Evolutionary conservation across 2,113 vertebrate genomes (phyloP), one percentile per base, ranked within the genome.

Genomic region (Megaceryle maxima): DNA sequence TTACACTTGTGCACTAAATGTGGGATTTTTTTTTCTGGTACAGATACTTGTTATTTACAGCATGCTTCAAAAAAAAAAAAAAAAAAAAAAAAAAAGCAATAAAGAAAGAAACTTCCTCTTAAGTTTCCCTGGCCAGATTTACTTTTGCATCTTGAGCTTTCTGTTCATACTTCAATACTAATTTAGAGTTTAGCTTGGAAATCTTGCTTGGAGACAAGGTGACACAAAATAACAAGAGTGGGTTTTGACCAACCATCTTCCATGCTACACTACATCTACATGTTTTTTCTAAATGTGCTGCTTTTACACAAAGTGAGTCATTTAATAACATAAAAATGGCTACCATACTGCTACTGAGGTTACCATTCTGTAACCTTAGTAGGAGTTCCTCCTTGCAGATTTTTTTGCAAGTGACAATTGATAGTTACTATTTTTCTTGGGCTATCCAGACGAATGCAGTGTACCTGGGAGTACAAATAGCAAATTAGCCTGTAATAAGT

Each of bases 201-300:
- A 80, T 88, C 55, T 82, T 83, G 53, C 79, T 88, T 78, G 69
- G 60, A 83, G 57, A 53, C 59, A 86, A 93, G 85, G 68, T 88
- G 90, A 90, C 83, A 92, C 9, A 2, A 93, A 95, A 66, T 83
- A 96, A 83, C 96, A 93, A 26, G 86, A 96, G 87, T 95, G 89
- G 83, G 94, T 72, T 92, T 82, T 77, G 83, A 88, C 64, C 51
- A 89, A 31, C 35, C 43, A 35, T 44, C 80, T 84, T 78, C 57
- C 87, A 66, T 63, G 68, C 86, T 66, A 67, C 48, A 60, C 50
- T 37, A 37, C 50, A 76, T 88, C 84, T 86, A 89, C 74, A 57
- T 22, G 4, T 81, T 91, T 92, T 51, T 92, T 74, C 77, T 87
- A 85, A 90, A 94, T 87, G 81, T 81, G 79, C 33, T 74, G 64